Evolutionary conservation across 2,888 invertebrate species (phyloP), one percentile per base, ranked within the genome.

Genomic region (Lagria hirta): DNA sequence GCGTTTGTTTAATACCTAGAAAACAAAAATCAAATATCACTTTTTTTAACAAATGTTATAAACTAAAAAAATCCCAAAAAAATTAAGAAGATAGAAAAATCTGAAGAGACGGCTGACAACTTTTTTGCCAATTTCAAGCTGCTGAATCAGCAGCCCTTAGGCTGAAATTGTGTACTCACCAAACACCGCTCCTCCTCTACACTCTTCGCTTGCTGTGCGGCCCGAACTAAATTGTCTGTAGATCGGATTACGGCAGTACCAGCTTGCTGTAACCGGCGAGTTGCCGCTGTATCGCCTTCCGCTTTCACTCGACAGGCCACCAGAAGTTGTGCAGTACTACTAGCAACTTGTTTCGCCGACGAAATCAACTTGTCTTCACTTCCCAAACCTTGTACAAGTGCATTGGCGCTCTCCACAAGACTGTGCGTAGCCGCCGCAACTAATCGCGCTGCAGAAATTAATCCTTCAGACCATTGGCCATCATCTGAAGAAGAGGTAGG

Each of bases 251-350:
- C 98, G 2, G 94, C 95, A 57, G 95, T 96, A 7, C 97, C 97
- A 0, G 97, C 97, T 7, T 88, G 82, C 71, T 95, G 87, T 21
- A 98, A 76, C 6, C 97, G 81, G 27, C 92, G 85, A 32, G 96
- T 97, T 4, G 93, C 88, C 57, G 93, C 91, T 4, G 95, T 93
- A 47, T 94, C 89, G 1, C 93, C 90, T 74, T 98, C 98, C 0
- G 98, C 96, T 72, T 98, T 98, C 43, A 99, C 97, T 79, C 97
- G 96, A 75, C 99, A 99, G 0, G 99, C 98, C 27, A 99, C 96
- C 35, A 99, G 73, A 40, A 99, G 77, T 66, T 98, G 98, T 0
- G 99, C 99, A 0, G 99, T 99, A 1, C 94, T 93, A 33, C 93
- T 89, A 3, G 99, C 98, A 4, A 99, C 96, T 73, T 92, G 92